A percentile compares a stretch with the other conserved stretches of the same genome.
Evolutionary conservation across 2,888 invertebrate species (phyloP).

Genomic region (Bibio marci): DNA sequence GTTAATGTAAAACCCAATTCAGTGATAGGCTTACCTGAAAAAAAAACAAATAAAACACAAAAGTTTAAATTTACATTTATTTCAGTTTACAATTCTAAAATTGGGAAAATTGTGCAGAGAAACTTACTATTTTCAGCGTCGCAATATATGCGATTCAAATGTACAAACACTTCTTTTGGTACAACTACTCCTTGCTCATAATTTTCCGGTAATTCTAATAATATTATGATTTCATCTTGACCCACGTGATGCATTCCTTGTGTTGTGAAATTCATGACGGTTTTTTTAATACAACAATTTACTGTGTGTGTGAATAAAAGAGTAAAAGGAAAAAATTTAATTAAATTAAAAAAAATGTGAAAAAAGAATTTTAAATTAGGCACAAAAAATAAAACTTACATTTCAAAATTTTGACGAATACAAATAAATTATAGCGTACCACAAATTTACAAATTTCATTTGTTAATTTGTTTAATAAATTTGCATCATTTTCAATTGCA

Average conservation of each 20-base stretch:
- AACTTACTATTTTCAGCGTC: conserved; percentile 41
- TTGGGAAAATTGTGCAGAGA: background rate
- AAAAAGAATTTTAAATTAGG: background rate
- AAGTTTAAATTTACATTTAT: conserved; percentile 6
- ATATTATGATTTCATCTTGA: conserved; percentile 63
- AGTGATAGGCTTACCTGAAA: conserved; percentile 45
- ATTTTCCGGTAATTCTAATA: too few relatives aligned
- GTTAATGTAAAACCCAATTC: conserved; percentile 51
- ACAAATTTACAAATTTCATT: conserved; percentile 52
- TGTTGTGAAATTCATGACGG: conserved; percentile 61
- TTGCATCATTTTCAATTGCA: conserved; percentile 32
- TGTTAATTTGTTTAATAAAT: conserved; percentile 38
- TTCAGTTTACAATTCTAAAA: conserved; percentile 5
- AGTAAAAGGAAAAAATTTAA: conserved; percentile 3
- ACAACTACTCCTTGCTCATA: too few relatives aligned
- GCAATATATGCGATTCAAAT: conserved; percentile 53
- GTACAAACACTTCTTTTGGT: conserved; percentile 57
- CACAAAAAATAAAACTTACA: conserved; percentile 36
- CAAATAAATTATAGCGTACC: conserved; percentile 54
- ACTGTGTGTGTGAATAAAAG: too few relatives aligned
- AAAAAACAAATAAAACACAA: conserved; percentile 7
- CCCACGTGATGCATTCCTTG: conserved; percentile 62
- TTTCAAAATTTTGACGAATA: conserved; percentile 54
- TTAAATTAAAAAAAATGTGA: background rate
- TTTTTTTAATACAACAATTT: conserved; percentile 55